Evolutionary conservation across 2,797 vertebrate genomes (phyloP), one percentile per base, ranked within the genome.

Genomic region (Hoplostethus mediterraneus): DNA sequence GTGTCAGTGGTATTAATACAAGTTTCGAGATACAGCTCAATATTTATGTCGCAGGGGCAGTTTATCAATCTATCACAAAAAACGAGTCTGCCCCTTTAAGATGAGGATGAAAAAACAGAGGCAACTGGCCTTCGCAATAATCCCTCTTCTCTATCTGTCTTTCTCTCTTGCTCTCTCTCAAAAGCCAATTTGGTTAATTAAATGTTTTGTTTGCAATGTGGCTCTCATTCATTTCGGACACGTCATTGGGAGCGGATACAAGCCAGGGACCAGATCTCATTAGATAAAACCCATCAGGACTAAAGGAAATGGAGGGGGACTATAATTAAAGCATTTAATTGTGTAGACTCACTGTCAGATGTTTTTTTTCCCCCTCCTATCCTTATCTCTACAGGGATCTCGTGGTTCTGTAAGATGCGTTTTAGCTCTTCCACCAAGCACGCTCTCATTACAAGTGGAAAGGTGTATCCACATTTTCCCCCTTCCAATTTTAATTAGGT

Each of bases 271-370:
- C 96, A 98, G 97, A 99, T 98, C 97, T 98, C 97, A 98, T 98
- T 98, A 98, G 97, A 98, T 98, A 98, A 98, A 98, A 97, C 96
- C 97, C 96, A 98, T 98, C 97, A 97, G 96, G 96, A 97, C 95
- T 96, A 96, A 97, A 96, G 95, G 95, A 97, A 98, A 98, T 97
- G 96, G 97, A 97, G 96, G 96, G 97, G 95, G 95, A 95, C 96
- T 96, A 98, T 98, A 98, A 98, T 99, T 98, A 99, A 98, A 98
- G 97, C 96, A 97, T 98, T 98, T 99, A 99, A 99, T 99, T 98
- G 96, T 97, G 96, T 95, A 91, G 96, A 96, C 96, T 97, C 95
- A 93, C 96, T 96, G 96, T 96, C 96, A 97, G 95, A 96, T 95
- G 80, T 76, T 79, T 80, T 71, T 62, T 70, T 70, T 51, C 63